Conservation (phyloP, 2,797 vertebrate genomes). For the Melanogrammus aeglefinus region DNA sequence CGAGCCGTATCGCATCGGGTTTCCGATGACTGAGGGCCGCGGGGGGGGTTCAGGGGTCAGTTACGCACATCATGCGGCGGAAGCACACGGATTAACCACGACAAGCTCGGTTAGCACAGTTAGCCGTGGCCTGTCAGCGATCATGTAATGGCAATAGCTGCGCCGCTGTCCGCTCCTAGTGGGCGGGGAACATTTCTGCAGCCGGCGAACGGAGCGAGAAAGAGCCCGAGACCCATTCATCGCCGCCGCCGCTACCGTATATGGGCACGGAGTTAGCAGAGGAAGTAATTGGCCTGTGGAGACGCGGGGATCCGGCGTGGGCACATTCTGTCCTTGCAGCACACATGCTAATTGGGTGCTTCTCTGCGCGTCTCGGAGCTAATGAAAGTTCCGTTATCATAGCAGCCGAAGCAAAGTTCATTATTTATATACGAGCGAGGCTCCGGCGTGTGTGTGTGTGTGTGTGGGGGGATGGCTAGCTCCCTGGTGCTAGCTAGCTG, state of each 20-base stretch:
- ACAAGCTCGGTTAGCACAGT: neutral
- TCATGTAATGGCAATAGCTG: neutral
- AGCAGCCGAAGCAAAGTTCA: conserved; percentile 57
- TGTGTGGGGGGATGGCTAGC: neutral
- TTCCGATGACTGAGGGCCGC: neutral
- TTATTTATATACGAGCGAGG: conserved; percentile 53
- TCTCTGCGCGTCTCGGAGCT: conserved; percentile 60
- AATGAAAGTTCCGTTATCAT: conserved; percentile 62
- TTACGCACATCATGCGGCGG: too few relatives aligned
- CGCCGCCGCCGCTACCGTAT: neutral
- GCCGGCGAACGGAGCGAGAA: neutral
- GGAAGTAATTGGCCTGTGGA: conserved; percentile 64
- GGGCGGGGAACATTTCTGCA: neutral
- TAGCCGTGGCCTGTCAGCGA: neutral
- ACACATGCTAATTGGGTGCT: conserved; percentile 66
- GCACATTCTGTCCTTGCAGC: conserved; percentile 48
- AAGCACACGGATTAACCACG: too few relatives aligned
- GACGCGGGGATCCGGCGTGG: conserved; percentile 43
- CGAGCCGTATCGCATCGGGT: neutral
- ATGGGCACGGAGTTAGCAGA: conserved; percentile 1
- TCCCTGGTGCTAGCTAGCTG: neutral
- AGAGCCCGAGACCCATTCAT: neutral
- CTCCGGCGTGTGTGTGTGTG: too few relatives aligned
- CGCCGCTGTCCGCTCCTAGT: too few relatives aligned
- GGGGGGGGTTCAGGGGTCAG: neutral